Evolutionary conservation across 30 jellyfish, hydroid and myxozoan species (phyloP).

Genomic region (Cassiopea xamachana): DNA sequence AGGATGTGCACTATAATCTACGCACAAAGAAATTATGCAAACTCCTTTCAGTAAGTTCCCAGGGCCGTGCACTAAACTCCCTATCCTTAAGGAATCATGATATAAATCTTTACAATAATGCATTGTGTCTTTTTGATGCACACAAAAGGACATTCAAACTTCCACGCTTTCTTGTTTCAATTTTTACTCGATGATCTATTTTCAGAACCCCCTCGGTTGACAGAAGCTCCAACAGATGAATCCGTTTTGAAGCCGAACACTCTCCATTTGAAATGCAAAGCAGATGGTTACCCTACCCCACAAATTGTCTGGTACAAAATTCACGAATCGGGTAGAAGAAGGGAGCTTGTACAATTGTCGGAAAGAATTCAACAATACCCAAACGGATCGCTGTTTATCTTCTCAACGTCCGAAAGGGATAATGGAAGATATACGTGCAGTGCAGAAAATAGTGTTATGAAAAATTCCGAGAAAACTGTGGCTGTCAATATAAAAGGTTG

Average conservation of each 20-base stretch:
- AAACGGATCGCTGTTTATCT: slow-evolving; percentile 79
- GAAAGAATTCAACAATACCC: slow-evolving; percentile 64
- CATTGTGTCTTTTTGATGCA: too few species aligned
- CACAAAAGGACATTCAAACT: too few species aligned
- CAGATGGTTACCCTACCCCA: slow-evolving; percentile 91
- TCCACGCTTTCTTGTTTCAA: too few species aligned
- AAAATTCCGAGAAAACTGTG: slow-evolving; percentile 60
- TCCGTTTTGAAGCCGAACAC: slow-evolving; percentile 70
- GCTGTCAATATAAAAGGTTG: slow-evolving; percentile 79
- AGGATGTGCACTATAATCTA: too few species aligned
- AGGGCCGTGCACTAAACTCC: too few species aligned
- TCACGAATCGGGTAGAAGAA: slow-evolving; percentile 3
- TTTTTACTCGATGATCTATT: neutral
- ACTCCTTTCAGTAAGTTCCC: too few species aligned
- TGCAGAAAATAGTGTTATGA: slow-evolving; percentile 77
- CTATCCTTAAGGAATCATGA: too few species aligned
- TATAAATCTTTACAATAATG: too few species aligned
- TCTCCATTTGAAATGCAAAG: slow-evolving; percentile 69
- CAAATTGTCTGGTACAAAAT: slow-evolving; percentile 90
- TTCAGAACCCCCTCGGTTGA: slow-evolving; percentile 56
- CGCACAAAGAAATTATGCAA: too few species aligned
- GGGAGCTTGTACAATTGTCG: slow-evolving; percentile 48
- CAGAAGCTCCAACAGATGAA: slow-evolving; percentile 62
- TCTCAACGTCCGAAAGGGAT: slow-evolving; percentile 68
- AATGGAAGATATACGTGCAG: slow-evolving; percentile 84